These are phyloP conservation scores for Cyaniris semiargus DNA, from an alignment of 2,888 invertebrate species.

Conservation along the genomic window DNA sequence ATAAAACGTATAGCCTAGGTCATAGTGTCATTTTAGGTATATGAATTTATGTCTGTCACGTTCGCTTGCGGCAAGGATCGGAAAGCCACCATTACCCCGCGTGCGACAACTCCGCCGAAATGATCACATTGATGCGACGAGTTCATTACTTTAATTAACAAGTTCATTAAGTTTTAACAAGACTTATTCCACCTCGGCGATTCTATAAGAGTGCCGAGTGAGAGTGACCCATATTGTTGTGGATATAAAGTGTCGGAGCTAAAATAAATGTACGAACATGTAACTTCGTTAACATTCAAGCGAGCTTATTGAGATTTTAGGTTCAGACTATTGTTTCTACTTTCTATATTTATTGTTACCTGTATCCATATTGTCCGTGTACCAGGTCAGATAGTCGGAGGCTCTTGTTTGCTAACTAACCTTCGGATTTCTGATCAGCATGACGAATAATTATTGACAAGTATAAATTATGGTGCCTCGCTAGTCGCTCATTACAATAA, in stretches of 20 bases:
- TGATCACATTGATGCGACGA: not conserved
- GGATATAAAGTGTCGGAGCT: too few species aligned
- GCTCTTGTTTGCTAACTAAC: too few species aligned
- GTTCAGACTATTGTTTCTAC: not conserved
- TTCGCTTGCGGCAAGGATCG: not conserved
- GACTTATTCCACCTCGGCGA: not conserved
- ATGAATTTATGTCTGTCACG: too few species aligned
- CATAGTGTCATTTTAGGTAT: too few species aligned
- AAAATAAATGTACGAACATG: too few species aligned
- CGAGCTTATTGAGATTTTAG: not conserved
- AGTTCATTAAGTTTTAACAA: not conserved
- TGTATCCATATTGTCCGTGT: not conserved
- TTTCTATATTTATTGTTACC: not conserved
- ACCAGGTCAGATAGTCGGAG: too few species aligned
- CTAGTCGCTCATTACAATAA: too few species aligned
- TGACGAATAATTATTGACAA: too few species aligned
- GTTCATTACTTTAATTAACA: slow-evolving; percentile 13
- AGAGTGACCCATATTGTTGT: not conserved
- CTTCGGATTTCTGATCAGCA: too few species aligned
- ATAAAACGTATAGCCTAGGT: too few species aligned
- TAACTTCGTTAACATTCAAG: slow-evolving; percentile 21
- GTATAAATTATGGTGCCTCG: too few species aligned
- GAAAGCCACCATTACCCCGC: not conserved
- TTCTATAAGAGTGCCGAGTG: not conserved
- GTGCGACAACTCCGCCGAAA: not conserved